phyloP scores from a whole-genome alignment of 2,113 vertebrate species.

The Trichomycterus rosablanca region DNA sequence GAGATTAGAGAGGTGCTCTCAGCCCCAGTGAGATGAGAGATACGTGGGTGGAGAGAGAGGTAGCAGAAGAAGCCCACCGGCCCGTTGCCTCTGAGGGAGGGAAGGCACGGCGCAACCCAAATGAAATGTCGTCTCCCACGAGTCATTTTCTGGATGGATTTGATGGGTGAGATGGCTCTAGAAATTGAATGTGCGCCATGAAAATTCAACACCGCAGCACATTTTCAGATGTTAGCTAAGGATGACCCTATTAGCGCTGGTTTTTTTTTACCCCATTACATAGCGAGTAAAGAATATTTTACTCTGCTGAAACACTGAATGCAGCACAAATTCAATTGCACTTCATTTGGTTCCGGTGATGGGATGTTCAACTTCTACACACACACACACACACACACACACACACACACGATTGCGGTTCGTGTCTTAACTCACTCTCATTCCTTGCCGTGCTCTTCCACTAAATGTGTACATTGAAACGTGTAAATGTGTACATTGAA shows the following conservation, averaged over 20 bases:
- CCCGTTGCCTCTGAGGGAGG: slow-evolving; percentile 35
- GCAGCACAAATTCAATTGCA: slow-evolving; percentile 52
- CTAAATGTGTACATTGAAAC: no score
- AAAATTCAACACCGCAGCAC: slow-evolving; percentile 49
- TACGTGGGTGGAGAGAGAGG: not conserved
- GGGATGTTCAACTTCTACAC: slow-evolving; percentile 26
- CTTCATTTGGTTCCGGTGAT: slow-evolving; percentile 40
- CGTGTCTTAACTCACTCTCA: no score
- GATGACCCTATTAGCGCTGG: slow-evolving; percentile 51
- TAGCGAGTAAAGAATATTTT: slow-evolving; percentile 40
- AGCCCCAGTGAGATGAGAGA: slow-evolving; percentile 39
- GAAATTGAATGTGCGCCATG: slow-evolving; percentile 48
- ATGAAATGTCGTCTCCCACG: slow-evolving; percentile 36
- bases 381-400: slow-evolving; percentile 38
- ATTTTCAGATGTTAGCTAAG: slow-evolving; percentile 52
- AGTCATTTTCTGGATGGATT: slow-evolving; percentile 43
- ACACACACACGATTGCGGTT: no score
- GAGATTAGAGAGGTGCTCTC: slow-evolving; percentile 35
- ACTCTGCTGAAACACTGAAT: slow-evolving; percentile 47
- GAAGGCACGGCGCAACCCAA: slow-evolving; percentile 28
- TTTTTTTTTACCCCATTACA: slow-evolving; percentile 28
- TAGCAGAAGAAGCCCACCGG: slow-evolving; percentile 15
- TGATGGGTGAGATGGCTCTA: slow-evolving; percentile 45
- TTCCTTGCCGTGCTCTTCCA: no score
- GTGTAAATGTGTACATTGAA: no score